phyloP scores from a whole-genome alignment of 2,888 invertebrate species.

The Tribolium freemani region DNA sequence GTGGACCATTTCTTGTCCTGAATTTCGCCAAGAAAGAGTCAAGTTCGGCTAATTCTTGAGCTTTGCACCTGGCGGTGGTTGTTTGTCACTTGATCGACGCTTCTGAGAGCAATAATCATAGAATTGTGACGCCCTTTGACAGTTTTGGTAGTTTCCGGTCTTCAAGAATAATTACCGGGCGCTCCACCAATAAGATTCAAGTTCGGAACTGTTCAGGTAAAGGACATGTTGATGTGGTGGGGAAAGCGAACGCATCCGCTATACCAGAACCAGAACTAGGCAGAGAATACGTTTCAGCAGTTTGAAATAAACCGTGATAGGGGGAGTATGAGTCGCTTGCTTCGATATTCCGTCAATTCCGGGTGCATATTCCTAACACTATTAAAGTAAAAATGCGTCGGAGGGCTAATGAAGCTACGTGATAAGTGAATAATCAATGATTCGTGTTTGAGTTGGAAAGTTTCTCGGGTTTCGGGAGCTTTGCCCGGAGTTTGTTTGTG shows the following conservation, averaged over 20 bases:
- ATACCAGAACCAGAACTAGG: conserved; percentile 11
- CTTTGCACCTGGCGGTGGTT: conserved; percentile 52
- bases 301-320: conserved; percentile 13
- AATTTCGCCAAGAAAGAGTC: conserved; percentile 58
- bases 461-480: conserved; percentile 1
- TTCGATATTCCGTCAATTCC: conserved; percentile 14
- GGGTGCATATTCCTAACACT: conserved; percentile 3
- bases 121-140: conserved; percentile 51
- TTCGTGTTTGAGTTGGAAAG: conserved; percentile 22
- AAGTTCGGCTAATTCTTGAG: conserved; percentile 46
- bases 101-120: conserved; percentile 49
- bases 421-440: conserved; percentile 29
- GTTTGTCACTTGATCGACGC: conserved; percentile 49
- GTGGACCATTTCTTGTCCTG: conserved; percentile 42
- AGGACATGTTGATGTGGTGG: conserved; percentile 47
- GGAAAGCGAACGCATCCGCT: conserved; percentile 34
- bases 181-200: conserved; percentile 55
- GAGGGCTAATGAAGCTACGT: conserved; percentile 18
- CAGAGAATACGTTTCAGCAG: conserved; percentile 16
- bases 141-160: conserved; percentile 53
- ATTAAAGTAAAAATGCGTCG: conserved; percentile 22
- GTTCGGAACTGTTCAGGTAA: conserved; percentile 49
- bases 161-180: conserved; percentile 48
- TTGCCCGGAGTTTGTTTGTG: conserved; percentile 23
- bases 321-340: conserved; percentile 7